These are phyloP conservation scores for Nephrotoma guestfalica DNA, from an alignment of 2,888 invertebrate species.

Conservation along the genomic window DNA sequence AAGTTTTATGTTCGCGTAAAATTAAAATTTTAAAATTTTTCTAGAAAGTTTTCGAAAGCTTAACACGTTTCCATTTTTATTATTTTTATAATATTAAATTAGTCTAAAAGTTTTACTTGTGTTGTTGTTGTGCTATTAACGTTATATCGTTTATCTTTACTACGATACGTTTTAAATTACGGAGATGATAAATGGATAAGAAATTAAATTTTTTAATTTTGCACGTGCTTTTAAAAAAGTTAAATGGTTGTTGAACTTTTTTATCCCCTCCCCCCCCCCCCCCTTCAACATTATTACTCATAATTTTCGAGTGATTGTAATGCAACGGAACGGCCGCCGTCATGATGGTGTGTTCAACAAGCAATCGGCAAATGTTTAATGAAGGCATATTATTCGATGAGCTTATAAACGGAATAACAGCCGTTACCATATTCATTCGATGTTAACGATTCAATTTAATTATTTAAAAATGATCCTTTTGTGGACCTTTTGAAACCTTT, in stretches of 20 bases:
- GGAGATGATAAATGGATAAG: background rate
- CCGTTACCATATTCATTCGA: no score
- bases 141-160: background rate
- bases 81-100: no score
- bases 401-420: no score
- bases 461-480: no score
- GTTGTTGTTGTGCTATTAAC: background rate
- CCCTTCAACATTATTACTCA: no score
- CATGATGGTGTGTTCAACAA: no score
- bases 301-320: no score
- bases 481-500: no score
- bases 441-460: no score
- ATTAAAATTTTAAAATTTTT: background rate
- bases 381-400: no score
- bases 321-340: no score
- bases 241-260: background rate
- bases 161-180: background rate
- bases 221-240: background rate
- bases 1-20: background rate
- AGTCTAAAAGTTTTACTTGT: background rate
- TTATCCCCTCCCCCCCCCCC: background rate
- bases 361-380: no score
- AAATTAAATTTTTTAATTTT: background rate
- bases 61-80: background rate
- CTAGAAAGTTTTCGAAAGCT: background rate